phyloP scores from a whole-genome alignment of 2,888 invertebrate genomes.

The Neoaliturus tenellus region DNA sequence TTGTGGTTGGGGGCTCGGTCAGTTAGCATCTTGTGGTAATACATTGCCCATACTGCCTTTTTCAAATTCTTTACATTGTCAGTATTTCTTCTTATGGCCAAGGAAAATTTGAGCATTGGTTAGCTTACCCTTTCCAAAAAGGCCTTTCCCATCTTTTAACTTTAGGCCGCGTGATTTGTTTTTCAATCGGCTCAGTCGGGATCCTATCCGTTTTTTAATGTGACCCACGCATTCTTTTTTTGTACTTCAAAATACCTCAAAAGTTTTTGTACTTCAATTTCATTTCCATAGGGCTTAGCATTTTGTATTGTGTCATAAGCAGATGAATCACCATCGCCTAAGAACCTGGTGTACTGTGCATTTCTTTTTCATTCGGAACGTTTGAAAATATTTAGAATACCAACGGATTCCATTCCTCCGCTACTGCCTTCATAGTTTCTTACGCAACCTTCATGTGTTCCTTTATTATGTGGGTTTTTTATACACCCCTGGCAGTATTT shows the following conservation, averaged over 20 bases:
- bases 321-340: conserved; percentile 53
- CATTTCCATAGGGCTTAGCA: too few relatives aligned
- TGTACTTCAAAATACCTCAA: too few relatives aligned
- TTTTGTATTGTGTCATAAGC: conserved; percentile 44
- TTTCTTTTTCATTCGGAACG: conserved; percentile 50
- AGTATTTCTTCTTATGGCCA: conserved; percentile 27
- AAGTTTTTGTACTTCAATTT: conserved; percentile 26
- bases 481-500: neutral
- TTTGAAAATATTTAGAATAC: conserved; percentile 58
- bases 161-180: neutral
- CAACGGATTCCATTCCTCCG: conserved; percentile 62
- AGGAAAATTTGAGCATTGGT: conserved; percentile 63
- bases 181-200: conserved; percentile 49
- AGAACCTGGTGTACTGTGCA: conserved; percentile 39
- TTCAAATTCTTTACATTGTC: neutral
- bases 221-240: conserved; percentile 2
- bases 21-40: neutral
- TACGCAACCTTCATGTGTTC: neutral
- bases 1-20: neutral
- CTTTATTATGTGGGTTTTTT: neutral
- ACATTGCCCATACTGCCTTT: neutral
- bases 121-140: conserved; percentile 63
- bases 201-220: conserved; percentile 56
- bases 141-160: conserved; percentile 54
- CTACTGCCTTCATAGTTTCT: conserved; percentile 59